Evolutionary conservation across 2,797 vertebrate species (phyloP), one percentile per base, ranked within the genome.

Genomic region (Enteromius treurensis): DNA sequence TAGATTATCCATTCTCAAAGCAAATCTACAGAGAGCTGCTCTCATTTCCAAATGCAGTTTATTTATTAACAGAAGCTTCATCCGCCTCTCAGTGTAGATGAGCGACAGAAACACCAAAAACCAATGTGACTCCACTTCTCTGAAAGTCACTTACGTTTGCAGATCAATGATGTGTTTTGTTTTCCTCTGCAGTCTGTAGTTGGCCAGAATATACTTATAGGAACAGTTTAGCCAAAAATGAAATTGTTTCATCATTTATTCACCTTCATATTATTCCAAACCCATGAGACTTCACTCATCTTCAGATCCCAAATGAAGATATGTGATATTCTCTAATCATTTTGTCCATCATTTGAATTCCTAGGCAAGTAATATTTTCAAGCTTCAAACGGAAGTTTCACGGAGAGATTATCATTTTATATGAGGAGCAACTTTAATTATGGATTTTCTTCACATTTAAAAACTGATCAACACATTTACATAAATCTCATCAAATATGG

Each of bases 31-130:
- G 93, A 94, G 93, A 94, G 91, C 92, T 94, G 93, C 91, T 95
- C 94, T 93, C 91, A 93, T 94, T 95, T 94, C 92, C 58, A 93
- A 89, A 91, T 91, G 93, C 94, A 80, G 92, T 94, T 94, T 95
- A 94, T 95, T 94, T 94, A 94, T 94, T 88, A 91, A 82, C 87
- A 91, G 91, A 67, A 68, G 77, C 79, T 67, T 77, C 53, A 21
- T 68, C 51, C 17, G 73, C 73, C 79, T 71, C 29, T 75, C 74
- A 49, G 55, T 47, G 79, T 60, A 84, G 81, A 78, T 67, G 65
- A 58, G 82, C 89, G 92, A 92, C 92, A 93, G 90, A 92, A 90
- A 90, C 84, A 86, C 88, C 51, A 84, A 86, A 88, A 88, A 92
- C 92, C 92, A 92, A 69, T 86, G 47, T 14, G 29, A 53, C 71